These are phyloP conservation scores for Laticauda colubrina DNA, from an alignment of 2,113 vertebrate genomes.

Conservation along the genomic window DNA sequence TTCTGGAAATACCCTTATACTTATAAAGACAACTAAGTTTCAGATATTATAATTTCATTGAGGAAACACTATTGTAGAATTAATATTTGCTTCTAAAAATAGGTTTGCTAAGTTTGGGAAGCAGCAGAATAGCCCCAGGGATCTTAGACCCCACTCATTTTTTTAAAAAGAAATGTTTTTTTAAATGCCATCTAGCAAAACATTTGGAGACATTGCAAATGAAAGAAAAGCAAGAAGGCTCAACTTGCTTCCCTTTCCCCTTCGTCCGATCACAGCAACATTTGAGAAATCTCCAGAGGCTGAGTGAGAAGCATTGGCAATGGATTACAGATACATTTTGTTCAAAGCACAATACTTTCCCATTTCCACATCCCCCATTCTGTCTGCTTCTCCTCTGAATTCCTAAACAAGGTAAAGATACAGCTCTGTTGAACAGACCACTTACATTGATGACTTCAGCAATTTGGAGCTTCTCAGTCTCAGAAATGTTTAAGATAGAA, in stretches of 20 bases:
- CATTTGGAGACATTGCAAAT: not conserved
- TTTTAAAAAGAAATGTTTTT: not conserved
- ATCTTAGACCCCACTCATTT: not conserved
- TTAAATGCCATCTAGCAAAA: not conserved
- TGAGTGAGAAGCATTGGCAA: not conserved
- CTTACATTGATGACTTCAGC: not conserved
- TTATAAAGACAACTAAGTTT: not conserved
- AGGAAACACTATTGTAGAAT: not conserved
- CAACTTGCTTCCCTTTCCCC: not conserved
- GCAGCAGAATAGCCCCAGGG: not conserved
- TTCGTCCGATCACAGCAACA: not conserved
- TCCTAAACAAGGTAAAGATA: not conserved
- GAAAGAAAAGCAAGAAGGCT: not conserved
- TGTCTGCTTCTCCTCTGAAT: not conserved
- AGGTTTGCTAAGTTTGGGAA: not conserved
- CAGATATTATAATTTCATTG: not conserved
- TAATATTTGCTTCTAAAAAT: not conserved
- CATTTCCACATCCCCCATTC: not conserved
- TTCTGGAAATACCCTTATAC: not conserved
- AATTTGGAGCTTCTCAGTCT: not conserved
- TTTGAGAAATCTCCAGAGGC: not conserved
- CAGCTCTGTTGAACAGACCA: not conserved
- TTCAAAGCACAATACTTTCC: not conserved
- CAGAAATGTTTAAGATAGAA: not conserved
- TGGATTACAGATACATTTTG: not conserved